phyloP scores from a whole-genome alignment of 2,113 vertebrate species.

The Eptatretus burgeri region DNA sequence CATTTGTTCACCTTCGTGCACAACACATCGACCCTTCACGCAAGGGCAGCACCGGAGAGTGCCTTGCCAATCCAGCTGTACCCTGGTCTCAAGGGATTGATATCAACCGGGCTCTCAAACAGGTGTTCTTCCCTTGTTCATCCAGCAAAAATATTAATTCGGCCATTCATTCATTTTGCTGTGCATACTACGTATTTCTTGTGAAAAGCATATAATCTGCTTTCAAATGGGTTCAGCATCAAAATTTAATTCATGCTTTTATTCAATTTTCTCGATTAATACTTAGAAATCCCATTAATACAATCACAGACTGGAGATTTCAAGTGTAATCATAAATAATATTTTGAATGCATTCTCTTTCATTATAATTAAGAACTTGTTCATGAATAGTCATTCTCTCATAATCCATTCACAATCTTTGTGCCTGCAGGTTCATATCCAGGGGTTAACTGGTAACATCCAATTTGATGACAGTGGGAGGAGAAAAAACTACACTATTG shows the following conservation, averaged over 20 bases:
- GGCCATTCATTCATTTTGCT: too few species aligned
- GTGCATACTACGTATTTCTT: too few species aligned
- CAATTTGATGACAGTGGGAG: slow-evolving; percentile 92
- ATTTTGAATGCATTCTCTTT: too few species aligned
- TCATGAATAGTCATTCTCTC: background rate
- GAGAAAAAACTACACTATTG: slow-evolving; percentile 73
- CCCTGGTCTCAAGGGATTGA: slow-evolving; percentile 91
- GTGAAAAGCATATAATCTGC: too few species aligned
- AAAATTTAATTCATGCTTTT: too few species aligned
- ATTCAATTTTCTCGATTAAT: too few species aligned
- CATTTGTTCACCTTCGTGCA: slow-evolving; percentile 69
- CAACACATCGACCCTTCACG: slow-evolving; percentile 77
- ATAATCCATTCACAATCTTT: slow-evolving; percentile 7
- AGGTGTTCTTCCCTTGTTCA: slow-evolving; percentile 21
- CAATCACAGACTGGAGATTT: too few species aligned
- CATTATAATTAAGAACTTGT: background rate
- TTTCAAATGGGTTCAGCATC: too few species aligned
- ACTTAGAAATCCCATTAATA: too few species aligned
- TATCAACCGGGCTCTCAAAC: slow-evolving; percentile 83
- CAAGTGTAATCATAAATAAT: too few species aligned
- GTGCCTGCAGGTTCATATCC: slow-evolving; percentile 43
- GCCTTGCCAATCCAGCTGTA: slow-evolving; percentile 81
- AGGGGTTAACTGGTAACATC: slow-evolving; percentile 76
- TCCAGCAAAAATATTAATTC: too few species aligned
- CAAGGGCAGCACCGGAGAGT: slow-evolving; percentile 76